Evolutionary conservation across 2,113 vertebrate genomes (phyloP), one percentile per base, ranked within the genome.

Genomic region (Gnathonemus echidnorhynchus): DNA sequence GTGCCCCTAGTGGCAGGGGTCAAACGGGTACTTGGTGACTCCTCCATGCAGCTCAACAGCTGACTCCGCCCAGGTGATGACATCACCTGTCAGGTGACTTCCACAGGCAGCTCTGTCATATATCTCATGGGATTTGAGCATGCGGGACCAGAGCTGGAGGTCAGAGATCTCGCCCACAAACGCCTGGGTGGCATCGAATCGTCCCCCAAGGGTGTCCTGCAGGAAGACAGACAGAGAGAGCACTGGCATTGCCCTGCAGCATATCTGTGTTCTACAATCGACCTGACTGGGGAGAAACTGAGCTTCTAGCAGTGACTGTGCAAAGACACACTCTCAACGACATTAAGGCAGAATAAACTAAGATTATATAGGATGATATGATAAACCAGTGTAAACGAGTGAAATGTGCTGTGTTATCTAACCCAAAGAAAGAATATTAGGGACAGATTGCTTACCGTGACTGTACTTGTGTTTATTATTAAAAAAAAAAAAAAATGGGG

Each of bases 151-250:
- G 94, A 97, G 93, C 90, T 97, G 95, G 84, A 97, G 91, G 89
- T 97, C 96, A 0, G 97, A 95, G 90, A 97, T 95, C 90, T 97
- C 96, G 0, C 97, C 97, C 80, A 97, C 95, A 27, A 96, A 97
- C 0, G 97, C 95, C 93, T 97, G 97, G 7, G 96, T 95, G 88
- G 96, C 95, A 62, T 97, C 97, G 21, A 97, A 97, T 2, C 96
- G 95, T 4, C 96, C 97, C 1, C 96, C 96, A 1, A 97, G 93
- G 8, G 95, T 95, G 93, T 97, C 97, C 97, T 97, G 88, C 31
- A 17, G 45, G 48, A 91, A n/a, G 70, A 31, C 52, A 83, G 10
- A 50, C 17, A 91, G 5, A 88, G 3, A 88, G 80, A 19, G 56
- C 3, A 24, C 31, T 48, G 46, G 56, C 3, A 53, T 21, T 39